Evolutionary conservation across 64 coral and sea anemone species (phyloP).

Genomic region (Anthopleura sola): DNA sequence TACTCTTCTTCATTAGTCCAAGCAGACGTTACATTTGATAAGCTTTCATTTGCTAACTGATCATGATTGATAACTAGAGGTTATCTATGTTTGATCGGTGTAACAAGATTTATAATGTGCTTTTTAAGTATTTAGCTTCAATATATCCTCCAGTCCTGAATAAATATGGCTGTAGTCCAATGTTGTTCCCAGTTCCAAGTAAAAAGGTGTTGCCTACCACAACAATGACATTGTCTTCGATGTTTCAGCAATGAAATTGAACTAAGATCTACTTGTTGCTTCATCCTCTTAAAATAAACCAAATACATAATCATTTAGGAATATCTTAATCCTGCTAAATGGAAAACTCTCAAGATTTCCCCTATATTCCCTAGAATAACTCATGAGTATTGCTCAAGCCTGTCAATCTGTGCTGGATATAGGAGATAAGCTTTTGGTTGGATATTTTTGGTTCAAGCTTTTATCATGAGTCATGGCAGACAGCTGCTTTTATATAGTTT

Average conservation of each 20-base stretch:
- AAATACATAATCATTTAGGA: neutral
- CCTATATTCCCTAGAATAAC: neutral
- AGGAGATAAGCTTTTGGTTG: neutral
- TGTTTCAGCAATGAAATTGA: neutral
- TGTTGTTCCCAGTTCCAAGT: neutral
- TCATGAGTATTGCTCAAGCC: neutral
- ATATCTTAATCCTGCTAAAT: neutral
- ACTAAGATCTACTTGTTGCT: neutral
- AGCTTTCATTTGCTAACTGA: conserved; percentile 1
- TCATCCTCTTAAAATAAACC: no score
- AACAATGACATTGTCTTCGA: neutral
- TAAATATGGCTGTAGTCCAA: neutral
- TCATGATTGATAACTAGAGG: neutral
- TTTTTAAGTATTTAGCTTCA: neutral
- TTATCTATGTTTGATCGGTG: neutral
- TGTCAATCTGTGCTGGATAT: neutral
- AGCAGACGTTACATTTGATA: neutral
- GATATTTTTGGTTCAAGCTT: neutral
- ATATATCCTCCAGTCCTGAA: neutral
- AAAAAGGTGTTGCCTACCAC: neutral
- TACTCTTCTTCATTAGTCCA: neutral
- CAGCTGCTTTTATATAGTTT: neutral
- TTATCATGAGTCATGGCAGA: neutral
- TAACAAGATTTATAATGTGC: neutral
- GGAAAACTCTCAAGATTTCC: neutral